Evolutionary conservation across 2,888 invertebrate species (phyloP).

Genomic region (Rhorus exstirpatorius): DNA sequence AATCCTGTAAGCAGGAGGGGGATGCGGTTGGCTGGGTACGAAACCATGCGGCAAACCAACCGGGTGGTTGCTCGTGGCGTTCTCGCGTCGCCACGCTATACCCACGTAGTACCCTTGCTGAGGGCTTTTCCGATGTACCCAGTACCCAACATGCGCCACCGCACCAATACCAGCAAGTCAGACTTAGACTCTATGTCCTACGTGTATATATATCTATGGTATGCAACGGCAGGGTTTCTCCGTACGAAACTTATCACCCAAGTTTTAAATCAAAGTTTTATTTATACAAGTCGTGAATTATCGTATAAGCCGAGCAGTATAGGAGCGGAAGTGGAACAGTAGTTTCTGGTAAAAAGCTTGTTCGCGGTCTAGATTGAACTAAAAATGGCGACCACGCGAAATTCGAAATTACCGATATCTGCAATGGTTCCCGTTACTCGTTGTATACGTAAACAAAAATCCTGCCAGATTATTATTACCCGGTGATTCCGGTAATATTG

Average conservation of each 20-base stretch:
- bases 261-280: constrained; percentile 81
- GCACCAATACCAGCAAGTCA: not conserved
- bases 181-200: constrained; percentile 1
- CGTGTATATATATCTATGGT: constrained; percentile 7
- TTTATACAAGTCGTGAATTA: constrained; percentile 78
- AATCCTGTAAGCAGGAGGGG: constrained; percentile 72
- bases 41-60: constrained; percentile 75
- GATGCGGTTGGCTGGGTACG: constrained; percentile 72
- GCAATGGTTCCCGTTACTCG: constrained; percentile 18
- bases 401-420: constrained; percentile 37
- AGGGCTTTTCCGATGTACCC: constrained; percentile 17
- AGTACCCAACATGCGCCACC: constrained; percentile 24
- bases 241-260: constrained; percentile 75
- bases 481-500: too few species aligned
- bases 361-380: constrained; percentile 13
- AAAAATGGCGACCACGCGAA: not conserved
- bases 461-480: too few species aligned
- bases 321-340: constrained; percentile 10
- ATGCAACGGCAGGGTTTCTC: constrained; percentile 26
- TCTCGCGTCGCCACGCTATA: constrained; percentile 36
- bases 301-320: constrained; percentile 72
- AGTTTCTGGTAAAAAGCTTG: constrained; percentile 40
- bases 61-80: constrained; percentile 49
- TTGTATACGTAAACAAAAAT: too few species aligned
- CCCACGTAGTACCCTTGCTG: constrained; percentile 6